Conservation (phyloP, 2,888 invertebrate species). For the Drosophila pegasa region DNA sequence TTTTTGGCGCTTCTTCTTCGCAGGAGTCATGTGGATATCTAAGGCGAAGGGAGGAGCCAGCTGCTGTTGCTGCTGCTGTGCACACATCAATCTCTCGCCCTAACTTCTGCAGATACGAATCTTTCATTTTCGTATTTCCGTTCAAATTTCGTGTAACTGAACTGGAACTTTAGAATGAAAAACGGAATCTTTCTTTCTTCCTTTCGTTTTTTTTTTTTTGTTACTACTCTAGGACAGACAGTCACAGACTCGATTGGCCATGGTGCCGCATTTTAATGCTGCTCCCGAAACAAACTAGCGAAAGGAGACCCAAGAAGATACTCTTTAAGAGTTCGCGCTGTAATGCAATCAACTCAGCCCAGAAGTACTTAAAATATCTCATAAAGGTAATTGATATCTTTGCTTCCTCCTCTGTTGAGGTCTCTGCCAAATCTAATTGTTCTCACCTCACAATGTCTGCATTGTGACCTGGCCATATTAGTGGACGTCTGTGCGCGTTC, state of each 20-base stretch:
- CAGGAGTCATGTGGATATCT: slow-evolving; percentile 20
- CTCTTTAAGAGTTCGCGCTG: not conserved
- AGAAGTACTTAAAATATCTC: not conserved
- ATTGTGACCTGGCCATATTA: not conserved
- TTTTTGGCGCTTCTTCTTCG: slow-evolving; percentile 32
- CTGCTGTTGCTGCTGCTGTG: slow-evolving; percentile 48
- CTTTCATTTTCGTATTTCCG: slow-evolving; percentile 79
- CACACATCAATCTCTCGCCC: slow-evolving; percentile 76
- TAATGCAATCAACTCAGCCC: not conserved
- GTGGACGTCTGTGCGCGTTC: slow-evolving; percentile 33
- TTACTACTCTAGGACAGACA: slow-evolving; percentile 37
- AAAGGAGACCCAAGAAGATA: not conserved
- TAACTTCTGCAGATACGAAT: slow-evolving; percentile 74
- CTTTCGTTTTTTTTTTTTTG: too few relatives aligned
- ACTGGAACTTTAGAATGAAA: slow-evolving; percentile 59
- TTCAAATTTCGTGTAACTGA: slow-evolving; percentile 72
- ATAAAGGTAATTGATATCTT: not conserved
- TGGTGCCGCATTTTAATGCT: slow-evolving; percentile 56
- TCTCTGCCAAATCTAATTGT: not conserved
- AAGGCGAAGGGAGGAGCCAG: slow-evolving; percentile 9
- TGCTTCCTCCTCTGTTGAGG: not conserved
- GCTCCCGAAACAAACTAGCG: slow-evolving; percentile 18
- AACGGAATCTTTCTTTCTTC: slow-evolving; percentile 19
- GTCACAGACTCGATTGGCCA: slow-evolving; percentile 38
- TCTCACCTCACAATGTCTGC: not conserved